Base-by-base conservation (phyloP, 2,113 vertebrate genomes). In the Ornithorhynchus anatinus region DNA sequence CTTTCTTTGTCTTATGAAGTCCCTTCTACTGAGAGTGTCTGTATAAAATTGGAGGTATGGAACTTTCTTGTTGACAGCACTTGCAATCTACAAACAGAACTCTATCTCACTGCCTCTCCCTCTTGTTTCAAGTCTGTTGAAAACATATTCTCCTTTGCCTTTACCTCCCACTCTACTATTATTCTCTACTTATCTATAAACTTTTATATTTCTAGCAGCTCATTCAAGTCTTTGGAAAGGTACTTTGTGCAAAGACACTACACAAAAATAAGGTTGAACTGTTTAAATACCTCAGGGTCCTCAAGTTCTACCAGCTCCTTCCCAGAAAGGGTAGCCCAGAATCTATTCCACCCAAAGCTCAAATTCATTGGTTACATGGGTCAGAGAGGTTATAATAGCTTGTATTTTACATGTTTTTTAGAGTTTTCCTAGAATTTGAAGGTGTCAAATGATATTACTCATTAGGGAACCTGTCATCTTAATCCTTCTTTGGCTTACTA, bases 131-230 rank as follows among this genome's bases (percentile, higher is more conserved):
- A 44, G 45, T 33, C 37, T 81, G 72, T 39, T 57, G 75, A 37
- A 75, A 58, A 50, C 11, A 12, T 52, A 54, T 33, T 50, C 51
- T 53, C 42, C 42, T 13, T 79, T 37, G 75, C 15, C 45, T 33
- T 16, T 31, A 33, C 56, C 65, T 53, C 27, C n/a, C 40, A 10
- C 35, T 42, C 20, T 47, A 27, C 65, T 42, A 52, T 72, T 75
- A 57, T 59, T 81, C 72, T 69, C 19, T 65, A 65, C 72, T 75
- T 75, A 35, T 75, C 75, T 85, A 35, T 59, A 40, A 67, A 33
- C 77, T 48, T 13, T 32, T 31, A 63, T 80, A 80, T 75, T 77
- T 85, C 85, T 75, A 79, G 80, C 35, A 72, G 60, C 44, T 60
- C 48, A 59, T 23, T 66, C 43, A 75, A 50, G 59, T 57, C 27